These are phyloP conservation scores for Xiphophorus birchmanni DNA, from an alignment of 2,797 vertebrate species.

Conservation along the genomic window DNA sequence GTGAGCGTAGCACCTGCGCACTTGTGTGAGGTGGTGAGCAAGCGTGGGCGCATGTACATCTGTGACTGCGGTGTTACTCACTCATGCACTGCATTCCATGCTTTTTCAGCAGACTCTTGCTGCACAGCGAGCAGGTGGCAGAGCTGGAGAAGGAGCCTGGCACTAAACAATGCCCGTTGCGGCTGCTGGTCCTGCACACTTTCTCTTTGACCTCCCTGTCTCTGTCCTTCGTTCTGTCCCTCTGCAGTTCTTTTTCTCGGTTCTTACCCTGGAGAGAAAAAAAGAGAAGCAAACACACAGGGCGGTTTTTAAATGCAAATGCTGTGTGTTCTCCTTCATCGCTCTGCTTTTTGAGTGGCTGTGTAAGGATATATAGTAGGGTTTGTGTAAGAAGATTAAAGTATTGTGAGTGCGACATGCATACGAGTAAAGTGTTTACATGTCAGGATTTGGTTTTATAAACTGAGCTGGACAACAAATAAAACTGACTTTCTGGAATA, in stretches of 20 bases:
- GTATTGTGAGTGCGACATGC: slow-evolving; percentile 10
- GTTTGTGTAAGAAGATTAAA: slow-evolving; percentile 49
- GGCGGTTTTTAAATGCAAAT: slow-evolving; percentile 20
- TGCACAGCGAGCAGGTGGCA: slow-evolving; percentile 90
- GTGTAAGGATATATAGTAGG: slow-evolving; percentile 22
- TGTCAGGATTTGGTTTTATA: slow-evolving; percentile 14
- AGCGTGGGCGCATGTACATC: slow-evolving; percentile 40
- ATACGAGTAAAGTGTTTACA: slow-evolving; percentile 33
- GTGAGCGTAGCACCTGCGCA: slow-evolving; percentile 42
- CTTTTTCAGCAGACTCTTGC: slow-evolving; percentile 87
- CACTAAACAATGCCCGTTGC: slow-evolving; percentile 83
- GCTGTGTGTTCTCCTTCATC: slow-evolving; percentile 4
- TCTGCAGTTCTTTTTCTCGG: slow-evolving; percentile 87
- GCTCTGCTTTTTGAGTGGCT: not conserved
- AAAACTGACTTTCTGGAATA: slow-evolving; percentile 1
- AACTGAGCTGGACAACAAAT: not conserved
- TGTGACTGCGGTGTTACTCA: slow-evolving; percentile 83
- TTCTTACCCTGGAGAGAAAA: slow-evolving; percentile 88
- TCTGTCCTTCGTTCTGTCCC: slow-evolving; percentile 78
- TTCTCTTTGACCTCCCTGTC: slow-evolving; percentile 80
- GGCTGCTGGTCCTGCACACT: slow-evolving; percentile 64
- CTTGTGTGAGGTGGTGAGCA: slow-evolving; percentile 10
- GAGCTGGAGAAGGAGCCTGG: slow-evolving; percentile 85
- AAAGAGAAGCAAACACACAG: slow-evolving; percentile 10
- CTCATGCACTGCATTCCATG: slow-evolving; percentile 90